Conservation (phyloP, 2,797 vertebrate genomes). For the Cryptoprocta ferox region DNA sequence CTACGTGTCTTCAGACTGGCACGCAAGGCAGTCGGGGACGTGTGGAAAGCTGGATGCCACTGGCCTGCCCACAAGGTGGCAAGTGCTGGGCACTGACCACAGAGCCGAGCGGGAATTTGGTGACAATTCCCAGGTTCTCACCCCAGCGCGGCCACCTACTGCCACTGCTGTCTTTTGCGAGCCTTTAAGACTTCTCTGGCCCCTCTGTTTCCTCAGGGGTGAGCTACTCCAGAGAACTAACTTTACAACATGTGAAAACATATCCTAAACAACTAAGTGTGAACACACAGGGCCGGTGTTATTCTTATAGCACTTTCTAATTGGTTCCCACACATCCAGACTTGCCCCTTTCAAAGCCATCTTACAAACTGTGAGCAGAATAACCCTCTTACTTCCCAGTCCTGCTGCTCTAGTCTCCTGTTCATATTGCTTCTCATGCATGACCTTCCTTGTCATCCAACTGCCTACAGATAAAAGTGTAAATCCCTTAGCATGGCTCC, state of each 20-base stretch:
- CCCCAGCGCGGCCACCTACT: background rate
- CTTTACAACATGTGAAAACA: no score
- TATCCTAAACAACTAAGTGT: background rate
- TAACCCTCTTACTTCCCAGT: background rate
- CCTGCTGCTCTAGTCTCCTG: rapidly evolving
- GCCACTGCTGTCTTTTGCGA: background rate
- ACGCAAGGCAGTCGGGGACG: no score
- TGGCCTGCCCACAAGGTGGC: rapidly evolving
- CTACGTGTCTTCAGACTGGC: background rate
- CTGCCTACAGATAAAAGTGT: no score
- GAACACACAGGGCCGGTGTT: background rate
- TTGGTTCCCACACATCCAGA: background rate
- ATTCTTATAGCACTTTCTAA: background rate
- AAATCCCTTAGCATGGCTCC: background rate
- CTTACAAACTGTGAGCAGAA: background rate
- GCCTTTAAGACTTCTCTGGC: background rate
- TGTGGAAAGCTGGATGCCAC: background rate
- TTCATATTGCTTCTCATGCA: background rate
- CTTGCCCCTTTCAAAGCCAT: no score
- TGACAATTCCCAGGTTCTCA: background rate
- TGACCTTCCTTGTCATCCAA: background rate
- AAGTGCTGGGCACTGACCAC: rapidly evolving
- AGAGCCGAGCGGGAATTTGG: rapidly evolving
- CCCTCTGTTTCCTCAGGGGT: background rate
- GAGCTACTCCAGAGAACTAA: background rate